Conservation (phyloP, 2,797 vertebrate genomes). For the Aulostomus chinensis region DNA sequence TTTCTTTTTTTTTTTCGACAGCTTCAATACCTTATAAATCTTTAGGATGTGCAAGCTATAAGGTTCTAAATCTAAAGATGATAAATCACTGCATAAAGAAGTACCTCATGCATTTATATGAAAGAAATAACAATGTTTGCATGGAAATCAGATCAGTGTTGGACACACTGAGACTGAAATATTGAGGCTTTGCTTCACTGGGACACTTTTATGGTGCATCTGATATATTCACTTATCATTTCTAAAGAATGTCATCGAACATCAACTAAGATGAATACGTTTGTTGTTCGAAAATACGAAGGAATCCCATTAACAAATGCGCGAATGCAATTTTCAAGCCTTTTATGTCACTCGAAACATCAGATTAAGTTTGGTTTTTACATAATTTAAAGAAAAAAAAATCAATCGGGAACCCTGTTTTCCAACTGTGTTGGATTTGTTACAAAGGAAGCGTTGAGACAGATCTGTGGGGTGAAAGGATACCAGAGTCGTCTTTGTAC, state of each 20-base stretch:
- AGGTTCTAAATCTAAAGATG: slow-evolving; percentile 21
- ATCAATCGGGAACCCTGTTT: slow-evolving; percentile 38
- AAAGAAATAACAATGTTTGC: slow-evolving; percentile 16
- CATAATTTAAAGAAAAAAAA: slow-evolving; percentile 70
- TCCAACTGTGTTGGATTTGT: slow-evolving; percentile 26
- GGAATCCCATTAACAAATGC: slow-evolving; percentile 61
- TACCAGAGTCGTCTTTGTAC: slow-evolving; percentile 4
- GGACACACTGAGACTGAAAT: slow-evolving; percentile 50
- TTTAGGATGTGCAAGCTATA: background rate
- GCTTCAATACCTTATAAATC: background rate
- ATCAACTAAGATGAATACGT: slow-evolving; percentile 58
- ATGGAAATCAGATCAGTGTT: slow-evolving; percentile 46
- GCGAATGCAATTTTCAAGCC: slow-evolving; percentile 62
- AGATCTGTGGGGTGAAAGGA: slow-evolving; percentile 16
- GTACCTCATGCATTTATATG: slow-evolving; percentile 35
- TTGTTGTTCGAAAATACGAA: slow-evolving; percentile 68
- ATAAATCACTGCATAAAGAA: slow-evolving; percentile 14
- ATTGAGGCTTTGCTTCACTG: slow-evolving; percentile 57
- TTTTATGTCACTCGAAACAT: slow-evolving; percentile 72
- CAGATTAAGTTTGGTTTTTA: slow-evolving; percentile 61
- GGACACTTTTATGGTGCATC: slow-evolving; percentile 47
- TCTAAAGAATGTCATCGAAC: slow-evolving; percentile 60
- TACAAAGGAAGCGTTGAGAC: slow-evolving; percentile 28
- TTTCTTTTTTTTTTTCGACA: background rate
- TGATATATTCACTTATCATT: slow-evolving; percentile 54